Percentiles rank a stretch among this genome's conserved stretches.
phyloP scores from a whole-genome alignment of 2,113 vertebrate species.

The Protobothrops flavoviridis region DNA sequence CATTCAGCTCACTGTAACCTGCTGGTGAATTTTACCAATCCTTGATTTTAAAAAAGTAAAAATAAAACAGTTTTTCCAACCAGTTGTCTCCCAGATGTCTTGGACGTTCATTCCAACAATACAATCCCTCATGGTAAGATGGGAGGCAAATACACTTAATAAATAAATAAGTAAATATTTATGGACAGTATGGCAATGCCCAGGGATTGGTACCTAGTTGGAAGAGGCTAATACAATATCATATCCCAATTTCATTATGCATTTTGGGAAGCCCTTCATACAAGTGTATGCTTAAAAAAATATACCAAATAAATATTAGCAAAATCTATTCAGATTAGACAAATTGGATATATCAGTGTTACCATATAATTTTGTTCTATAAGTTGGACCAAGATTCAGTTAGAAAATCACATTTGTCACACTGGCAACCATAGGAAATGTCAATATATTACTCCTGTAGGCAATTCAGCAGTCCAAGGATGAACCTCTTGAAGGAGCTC shows the following conservation, averaged over 20 bases:
- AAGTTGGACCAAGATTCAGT: background rate
- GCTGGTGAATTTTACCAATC: background rate
- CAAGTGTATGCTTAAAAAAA: background rate
- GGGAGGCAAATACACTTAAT: background rate
- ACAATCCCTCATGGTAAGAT: background rate
- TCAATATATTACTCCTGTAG: background rate
- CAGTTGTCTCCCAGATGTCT: background rate
- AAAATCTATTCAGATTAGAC: background rate
- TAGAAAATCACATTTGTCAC: background rate
- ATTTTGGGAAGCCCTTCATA: background rate
- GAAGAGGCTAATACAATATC: background rate
- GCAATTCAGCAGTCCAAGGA: background rate
- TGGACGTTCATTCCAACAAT: background rate
- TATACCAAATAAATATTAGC: background rate
- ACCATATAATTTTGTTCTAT: background rate
- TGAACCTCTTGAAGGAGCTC: background rate
- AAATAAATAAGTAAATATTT: background rate
- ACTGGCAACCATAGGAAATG: background rate
- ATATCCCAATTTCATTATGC: background rate
- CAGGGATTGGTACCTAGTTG: background rate
- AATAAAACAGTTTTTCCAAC: background rate
- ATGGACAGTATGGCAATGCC: background rate
- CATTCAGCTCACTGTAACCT: background rate
- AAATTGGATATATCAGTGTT: background rate
- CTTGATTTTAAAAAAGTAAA: background rate